phyloP scores from a whole-genome alignment of 2,113 vertebrate genomes.

The Corvus moneduloides region DNA sequence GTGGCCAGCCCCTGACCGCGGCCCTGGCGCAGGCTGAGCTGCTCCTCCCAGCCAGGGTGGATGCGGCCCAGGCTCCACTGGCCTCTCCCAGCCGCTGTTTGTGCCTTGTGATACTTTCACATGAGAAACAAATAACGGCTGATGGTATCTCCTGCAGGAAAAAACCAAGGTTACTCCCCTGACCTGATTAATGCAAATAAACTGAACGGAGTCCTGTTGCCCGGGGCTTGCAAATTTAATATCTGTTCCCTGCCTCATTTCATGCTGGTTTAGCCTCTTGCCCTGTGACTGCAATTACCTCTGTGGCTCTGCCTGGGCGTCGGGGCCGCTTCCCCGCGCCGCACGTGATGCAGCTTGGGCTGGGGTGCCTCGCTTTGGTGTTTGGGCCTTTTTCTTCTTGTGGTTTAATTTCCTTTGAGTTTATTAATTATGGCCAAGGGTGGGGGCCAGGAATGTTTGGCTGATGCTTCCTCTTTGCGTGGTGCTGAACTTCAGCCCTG shows the following conservation, averaged over 20 bases:
- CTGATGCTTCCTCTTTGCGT: not conserved
- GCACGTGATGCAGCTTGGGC: not conserved
- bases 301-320: not conserved
- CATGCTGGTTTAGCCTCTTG: conserved; percentile 58
- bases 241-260: conserved; percentile 62
- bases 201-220: conserved; percentile 45
- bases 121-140: conserved; percentile 59
- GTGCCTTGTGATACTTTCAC: conserved; percentile 42
- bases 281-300: conserved; percentile 59
- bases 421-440: conserved; percentile 37
- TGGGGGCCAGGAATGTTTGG: not conserved
- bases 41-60: not conserved
- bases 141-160: conserved; percentile 38
- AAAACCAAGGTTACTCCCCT: conserved; percentile 54
- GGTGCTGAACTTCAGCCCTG: not conserved
- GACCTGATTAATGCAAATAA: conserved; percentile 69
- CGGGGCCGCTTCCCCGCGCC: not conserved
- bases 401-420: conserved; percentile 58
- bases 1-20: not conserved
- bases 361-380: not conserved
- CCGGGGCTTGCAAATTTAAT: conserved; percentile 63
- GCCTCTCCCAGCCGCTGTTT: not conserved
- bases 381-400: conserved; percentile 12
- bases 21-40: not conserved
- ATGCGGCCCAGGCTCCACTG: not conserved